phyloP scores from a whole-genome alignment of 2,888 invertebrate species.

The Anagyrus pseudococci region DNA sequence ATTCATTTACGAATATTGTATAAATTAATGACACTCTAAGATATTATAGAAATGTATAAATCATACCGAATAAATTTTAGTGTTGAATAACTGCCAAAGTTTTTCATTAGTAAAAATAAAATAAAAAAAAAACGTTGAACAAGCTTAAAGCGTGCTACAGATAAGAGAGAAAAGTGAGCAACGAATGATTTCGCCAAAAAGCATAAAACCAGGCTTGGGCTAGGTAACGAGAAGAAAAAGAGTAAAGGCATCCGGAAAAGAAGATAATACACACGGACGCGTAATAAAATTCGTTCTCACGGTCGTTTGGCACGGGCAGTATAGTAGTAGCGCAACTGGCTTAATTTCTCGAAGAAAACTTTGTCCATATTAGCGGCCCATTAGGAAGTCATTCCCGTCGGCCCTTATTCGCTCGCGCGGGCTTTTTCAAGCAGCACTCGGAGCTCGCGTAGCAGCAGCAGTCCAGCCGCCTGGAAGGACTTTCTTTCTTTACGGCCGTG shows the following conservation, averaged over 20 bases:
- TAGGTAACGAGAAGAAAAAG: neutral
- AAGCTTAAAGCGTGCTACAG: neutral
- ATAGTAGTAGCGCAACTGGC: too few species aligned
- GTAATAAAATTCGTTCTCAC: constrained; percentile 39
- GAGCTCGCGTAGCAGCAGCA: neutral
- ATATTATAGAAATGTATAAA: too few species aligned
- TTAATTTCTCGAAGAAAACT: constrained; percentile 37
- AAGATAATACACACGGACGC: constrained; percentile 34
- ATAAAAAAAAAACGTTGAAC: neutral
- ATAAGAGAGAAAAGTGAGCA: neutral
- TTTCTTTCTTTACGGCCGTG: neutral
- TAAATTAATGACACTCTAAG: too few species aligned
- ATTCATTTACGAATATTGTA: too few species aligned
- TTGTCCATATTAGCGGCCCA: constrained; percentile 40
- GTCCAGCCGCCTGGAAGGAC: neutral
- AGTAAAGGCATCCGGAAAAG: neutral
- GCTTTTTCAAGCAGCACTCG: neutral
- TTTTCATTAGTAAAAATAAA: neutral
- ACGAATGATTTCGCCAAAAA: neutral
- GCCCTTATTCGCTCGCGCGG: neutral
- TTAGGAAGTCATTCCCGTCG: constrained; percentile 35
- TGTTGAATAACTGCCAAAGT: too few species aligned
- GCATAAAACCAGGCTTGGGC: neutral
- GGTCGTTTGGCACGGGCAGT: constrained; percentile 11
- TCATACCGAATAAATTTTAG: too few species aligned